Base-by-base conservation (phyloP, 2,113 vertebrate genomes). In the Lota lota region DNA sequence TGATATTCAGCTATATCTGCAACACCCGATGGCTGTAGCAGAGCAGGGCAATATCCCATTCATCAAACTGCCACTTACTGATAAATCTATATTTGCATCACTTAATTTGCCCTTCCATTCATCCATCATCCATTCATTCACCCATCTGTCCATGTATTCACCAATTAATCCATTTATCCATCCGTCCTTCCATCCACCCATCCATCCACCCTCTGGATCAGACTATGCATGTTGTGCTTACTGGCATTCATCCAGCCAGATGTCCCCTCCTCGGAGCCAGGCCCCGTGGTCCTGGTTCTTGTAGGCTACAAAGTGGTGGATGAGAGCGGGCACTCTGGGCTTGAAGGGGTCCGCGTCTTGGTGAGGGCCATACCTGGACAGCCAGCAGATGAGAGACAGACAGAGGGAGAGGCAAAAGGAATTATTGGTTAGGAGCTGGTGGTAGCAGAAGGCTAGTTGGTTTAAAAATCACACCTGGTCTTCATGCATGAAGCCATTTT, bases 281-380 rank as follows among this genome's bases (percentile, higher is more conserved):
- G 97, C 97, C 21, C 97, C 97, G 0, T 98, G 96, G 75, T 99
- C 96, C 89, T 99, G 96, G 85, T 99, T 99, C 92, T 98, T 98
- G 81, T 96, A 99, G 75, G 97, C 97, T 1, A 94, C 92, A 63
- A 98, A 98, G 78, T 77, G 86, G 16, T 91, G 88, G 71, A 99
- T 96, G 59, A 95, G 91, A 15, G 97, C 97, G 0, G 97, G 97
- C 57, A 95, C 94, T 77, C 97, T 92, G 64, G 97, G 95, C 85
- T 99, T 99, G 82, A 95, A 88, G 8, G 95, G 97, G 79, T 99
- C 95, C 0, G 96, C 93, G 0, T 98, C 96, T 81, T 95, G 90
- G 86, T 99, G 97, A 0, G 97, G 97, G 60, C 97, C 91, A 61
- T 99, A 99, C 70, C 97, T 99, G 84, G 1, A 67, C 5, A 10